phyloP scores from a whole-genome alignment of 2,113 vertebrate species.

The Notiomystis cincta region DNA sequence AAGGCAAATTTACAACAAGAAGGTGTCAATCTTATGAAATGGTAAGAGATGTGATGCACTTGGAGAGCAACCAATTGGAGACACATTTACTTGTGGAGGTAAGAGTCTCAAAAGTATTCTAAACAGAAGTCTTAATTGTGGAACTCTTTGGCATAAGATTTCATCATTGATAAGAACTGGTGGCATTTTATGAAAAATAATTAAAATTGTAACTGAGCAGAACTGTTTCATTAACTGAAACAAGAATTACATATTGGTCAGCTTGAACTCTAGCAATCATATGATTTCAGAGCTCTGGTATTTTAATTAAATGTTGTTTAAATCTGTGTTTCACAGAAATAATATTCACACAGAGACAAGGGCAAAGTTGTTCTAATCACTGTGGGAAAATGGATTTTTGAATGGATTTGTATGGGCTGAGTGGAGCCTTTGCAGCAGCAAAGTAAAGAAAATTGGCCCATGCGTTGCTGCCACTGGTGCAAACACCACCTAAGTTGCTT shows the following conservation, averaged over 20 bases:
- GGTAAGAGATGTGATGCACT: neutral
- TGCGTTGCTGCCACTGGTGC: rapidly evolving
- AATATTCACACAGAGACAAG: neutral
- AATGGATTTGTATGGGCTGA: neutral
- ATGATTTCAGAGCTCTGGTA: neutral
- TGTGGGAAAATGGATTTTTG: neutral
- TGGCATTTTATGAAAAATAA: neutral
- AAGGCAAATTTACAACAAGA: neutral
- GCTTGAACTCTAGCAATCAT: neutral
- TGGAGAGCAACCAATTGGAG: neutral
- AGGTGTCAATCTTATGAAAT: neutral
- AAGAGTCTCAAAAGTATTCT: neutral
- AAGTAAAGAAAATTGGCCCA: neutral
- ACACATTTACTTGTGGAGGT: neutral
- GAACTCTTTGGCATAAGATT: neutral
- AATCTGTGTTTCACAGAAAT: neutral
- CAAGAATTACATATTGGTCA: rapidly evolving
- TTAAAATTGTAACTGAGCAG: neutral
- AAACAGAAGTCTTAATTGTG: neutral
- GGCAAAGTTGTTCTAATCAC: neutral
- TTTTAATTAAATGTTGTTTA: neutral
- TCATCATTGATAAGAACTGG: neutral
- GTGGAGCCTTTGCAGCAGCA: neutral
- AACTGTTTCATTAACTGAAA: neutral
- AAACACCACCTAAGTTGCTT: neutral